These are phyloP conservation scores for Acanthosepion esculentum DNA, from an alignment of 2,888 invertebrate genomes.

Conservation along the genomic window DNA sequence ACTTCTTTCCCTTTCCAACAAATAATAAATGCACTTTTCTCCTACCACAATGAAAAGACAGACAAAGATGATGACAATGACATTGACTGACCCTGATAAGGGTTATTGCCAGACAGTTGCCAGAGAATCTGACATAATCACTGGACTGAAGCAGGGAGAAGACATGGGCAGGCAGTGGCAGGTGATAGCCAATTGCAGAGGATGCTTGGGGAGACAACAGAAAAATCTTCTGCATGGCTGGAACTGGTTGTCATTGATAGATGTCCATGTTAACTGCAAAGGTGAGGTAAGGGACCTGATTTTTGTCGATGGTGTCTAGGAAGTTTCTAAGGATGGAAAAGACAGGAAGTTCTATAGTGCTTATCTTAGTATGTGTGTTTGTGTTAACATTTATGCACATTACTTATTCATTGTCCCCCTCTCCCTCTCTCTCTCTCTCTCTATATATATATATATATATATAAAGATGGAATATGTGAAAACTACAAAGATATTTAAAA, in stretches of 20 bases:
- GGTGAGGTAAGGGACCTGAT: not conserved
- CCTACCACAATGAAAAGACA: not conserved
- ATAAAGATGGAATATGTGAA: no score
- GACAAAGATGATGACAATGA: constrained; percentile 6
- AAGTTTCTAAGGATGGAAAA: not conserved
- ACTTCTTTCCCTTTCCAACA: not conserved
- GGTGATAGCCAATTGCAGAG: not conserved
- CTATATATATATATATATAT: no score
- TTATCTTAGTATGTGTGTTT: not conserved
- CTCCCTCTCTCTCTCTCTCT: no score
- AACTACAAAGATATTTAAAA: no score
- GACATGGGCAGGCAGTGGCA: not conserved
- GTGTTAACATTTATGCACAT: no score
- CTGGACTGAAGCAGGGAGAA: not conserved
- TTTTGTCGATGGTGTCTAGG: not conserved
- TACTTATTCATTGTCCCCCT: no score
- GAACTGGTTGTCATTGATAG: not conserved
- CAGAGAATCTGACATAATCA: not conserved
- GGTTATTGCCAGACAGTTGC: constrained; percentile 4
- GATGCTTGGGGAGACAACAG: not conserved
- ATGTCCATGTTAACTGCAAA: not conserved
- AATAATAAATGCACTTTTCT: not conserved
- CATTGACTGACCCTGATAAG: constrained; percentile 16
- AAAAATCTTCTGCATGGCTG: not conserved
- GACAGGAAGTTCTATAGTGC: not conserved